Evolutionary conservation across 2,888 invertebrate species (phyloP), one percentile per base, ranked within the genome.

Genomic region (Mystacides longicornis): DNA sequence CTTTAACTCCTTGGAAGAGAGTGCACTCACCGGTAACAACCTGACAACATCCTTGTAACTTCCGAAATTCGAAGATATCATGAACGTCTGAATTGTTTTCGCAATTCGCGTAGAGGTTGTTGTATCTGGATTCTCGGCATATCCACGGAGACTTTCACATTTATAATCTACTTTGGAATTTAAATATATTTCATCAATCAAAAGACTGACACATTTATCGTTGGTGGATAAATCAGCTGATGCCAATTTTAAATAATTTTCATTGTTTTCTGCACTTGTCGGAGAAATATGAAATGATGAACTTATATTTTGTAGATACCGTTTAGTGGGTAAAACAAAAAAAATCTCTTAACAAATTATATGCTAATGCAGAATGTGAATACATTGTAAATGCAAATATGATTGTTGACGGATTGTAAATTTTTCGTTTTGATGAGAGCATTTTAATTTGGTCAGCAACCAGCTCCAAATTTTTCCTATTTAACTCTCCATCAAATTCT

Each of bases 341-440:
- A 43, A 43, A 43, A 43, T 43, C 43, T 43, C 18, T 43, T 5
- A 43, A 5, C 16, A 43, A 14, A 16, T n/a, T 43, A n/a, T 43
- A 43, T 16, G 43, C 43, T n/a, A 43, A 7, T n/a, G 43, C 11
- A 5, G 43, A 43, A 43, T 43, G 43, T 43, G 43, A 43, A n/a
- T 43, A 43, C 14, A 43, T n/a, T 14, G 7, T 43, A 43, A 43
- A 43, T 14, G 43, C 7, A 43, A 43, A 43, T 11, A 43, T 16
- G 4, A 43, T 7, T 14, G 43, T 43, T 16, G 11, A 5, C 4
- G 16, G 7, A 43, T 43, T 16, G 16, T 43, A 43, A 14, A 5
- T 43, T 18, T 43, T 43, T n/a, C 43, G 7, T 14, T 43, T 43
- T 16, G 43, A 5, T 11, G 18, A 14, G 14, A 43, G 18, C 4